A percentile compares a stretch with the other conserved stretches of the same genome.
These are phyloP conservation scores for Hypselothyrea guttata DNA, from an alignment of 2,888 invertebrate species.

Conservation along the genomic window DNA sequence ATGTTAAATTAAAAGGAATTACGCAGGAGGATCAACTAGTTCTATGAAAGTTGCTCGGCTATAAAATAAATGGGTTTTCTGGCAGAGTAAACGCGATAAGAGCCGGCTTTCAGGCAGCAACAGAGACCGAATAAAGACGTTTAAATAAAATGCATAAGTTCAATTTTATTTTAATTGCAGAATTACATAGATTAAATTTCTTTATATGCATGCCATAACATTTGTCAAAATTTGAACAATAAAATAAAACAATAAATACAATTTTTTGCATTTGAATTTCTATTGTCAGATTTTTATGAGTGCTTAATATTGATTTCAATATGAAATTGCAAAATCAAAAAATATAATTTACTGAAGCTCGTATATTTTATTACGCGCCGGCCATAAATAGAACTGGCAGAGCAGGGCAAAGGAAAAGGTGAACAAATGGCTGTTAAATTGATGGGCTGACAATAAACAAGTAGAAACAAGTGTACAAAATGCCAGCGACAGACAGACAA, in stretches of 20 bases:
- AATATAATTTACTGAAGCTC: constrained; percentile 26
- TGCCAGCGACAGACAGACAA: constrained; percentile 40
- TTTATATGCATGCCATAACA: too few relatives aligned
- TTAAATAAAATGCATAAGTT: too few relatives aligned
- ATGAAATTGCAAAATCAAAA: constrained; percentile 25
- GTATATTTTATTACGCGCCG: constrained; percentile 45
- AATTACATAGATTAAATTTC: too few relatives aligned
- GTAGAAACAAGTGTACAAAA: constrained; percentile 50
- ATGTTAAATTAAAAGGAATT: constrained; percentile 51
- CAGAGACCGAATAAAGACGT: too few relatives aligned
- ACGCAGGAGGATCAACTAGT: constrained; percentile 21
- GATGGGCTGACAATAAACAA: constrained; percentile 52
- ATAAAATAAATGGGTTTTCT: constrained; percentile 5
- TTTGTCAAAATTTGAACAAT: too few relatives aligned
- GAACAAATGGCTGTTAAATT: constrained; percentile 36
- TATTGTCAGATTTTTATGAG: too few relatives aligned
- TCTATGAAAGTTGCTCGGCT: constrained; percentile 8
- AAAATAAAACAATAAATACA: too few relatives aligned
- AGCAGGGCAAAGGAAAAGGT: neutral
- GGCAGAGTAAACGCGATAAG: too few relatives aligned
- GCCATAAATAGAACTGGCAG: constrained; percentile 36
- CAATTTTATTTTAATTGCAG: too few relatives aligned
- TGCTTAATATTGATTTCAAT: too few relatives aligned
- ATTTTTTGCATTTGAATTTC: too few relatives aligned
- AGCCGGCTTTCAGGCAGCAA: too few relatives aligned